Evolutionary conservation across 2,113 vertebrate species (phyloP).

Genomic region (Gallinago jamesoni): DNA sequence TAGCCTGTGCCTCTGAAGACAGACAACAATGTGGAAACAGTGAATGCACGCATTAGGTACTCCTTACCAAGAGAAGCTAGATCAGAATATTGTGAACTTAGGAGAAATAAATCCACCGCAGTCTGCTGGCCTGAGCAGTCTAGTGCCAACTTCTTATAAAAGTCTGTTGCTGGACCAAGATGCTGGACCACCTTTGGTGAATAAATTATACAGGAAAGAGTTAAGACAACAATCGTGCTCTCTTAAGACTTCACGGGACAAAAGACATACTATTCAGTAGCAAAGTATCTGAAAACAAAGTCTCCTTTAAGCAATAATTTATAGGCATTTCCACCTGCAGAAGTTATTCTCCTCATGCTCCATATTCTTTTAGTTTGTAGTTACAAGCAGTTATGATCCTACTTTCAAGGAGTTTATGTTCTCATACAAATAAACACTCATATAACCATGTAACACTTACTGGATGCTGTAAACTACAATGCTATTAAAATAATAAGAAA

Average conservation of each 20-base stretch:
- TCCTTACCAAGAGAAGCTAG: constrained; percentile 91
- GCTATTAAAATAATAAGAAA: neutral
- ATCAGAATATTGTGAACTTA: constrained; percentile 95
- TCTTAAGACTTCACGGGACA: neutral
- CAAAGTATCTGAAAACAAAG: neutral
- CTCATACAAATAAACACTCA: neutral
- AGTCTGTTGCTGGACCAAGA: constrained; percentile 96
- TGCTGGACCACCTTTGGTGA: constrained; percentile 88
- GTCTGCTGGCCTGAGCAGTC: constrained; percentile 98
- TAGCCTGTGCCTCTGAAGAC: neutral
- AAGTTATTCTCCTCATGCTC: neutral
- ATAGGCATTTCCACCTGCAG: neutral
- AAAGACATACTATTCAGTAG: neutral
- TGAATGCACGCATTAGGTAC: neutral
- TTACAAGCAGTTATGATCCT: neutral
- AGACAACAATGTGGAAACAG: neutral
- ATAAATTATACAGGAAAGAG: constrained; percentile 23
- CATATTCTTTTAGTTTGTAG: neutral
- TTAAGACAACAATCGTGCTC: neutral
- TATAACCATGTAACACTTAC: neutral
- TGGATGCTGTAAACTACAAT: neutral
- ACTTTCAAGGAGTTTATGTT: neutral
- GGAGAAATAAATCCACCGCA: constrained; percentile 94
- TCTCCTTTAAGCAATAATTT: neutral
- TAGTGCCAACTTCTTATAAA: constrained; percentile 97